phyloP scores from a whole-genome alignment of 2,113 vertebrate species.

The Megaceryle maxima region DNA sequence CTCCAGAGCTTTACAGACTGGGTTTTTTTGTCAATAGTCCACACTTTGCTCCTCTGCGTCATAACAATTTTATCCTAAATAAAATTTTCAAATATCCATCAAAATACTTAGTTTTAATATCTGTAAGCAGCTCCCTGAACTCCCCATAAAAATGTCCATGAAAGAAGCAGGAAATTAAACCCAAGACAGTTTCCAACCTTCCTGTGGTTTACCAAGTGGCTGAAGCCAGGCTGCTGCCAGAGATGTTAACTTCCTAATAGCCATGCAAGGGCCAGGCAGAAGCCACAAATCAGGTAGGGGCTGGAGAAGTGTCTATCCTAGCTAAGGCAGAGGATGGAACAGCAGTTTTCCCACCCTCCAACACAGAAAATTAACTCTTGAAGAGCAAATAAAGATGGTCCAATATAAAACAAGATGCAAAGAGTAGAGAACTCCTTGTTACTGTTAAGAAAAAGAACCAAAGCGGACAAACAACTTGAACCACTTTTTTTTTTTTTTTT shows the following conservation, averaged over 20 bases:
- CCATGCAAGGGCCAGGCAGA: not conserved
- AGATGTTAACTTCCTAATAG: not conserved
- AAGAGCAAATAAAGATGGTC: not conserved
- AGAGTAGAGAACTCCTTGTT: not conserved
- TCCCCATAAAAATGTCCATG: not conserved
- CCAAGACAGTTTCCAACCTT: not conserved
- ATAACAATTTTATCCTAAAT: not conserved
- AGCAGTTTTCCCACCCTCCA: not conserved
- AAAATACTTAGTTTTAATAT: not conserved
- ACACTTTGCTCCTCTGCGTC: not conserved
- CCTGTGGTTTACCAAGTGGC: not conserved
- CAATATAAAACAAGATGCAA: not conserved
- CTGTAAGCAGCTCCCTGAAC: not conserved
- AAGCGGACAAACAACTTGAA: not conserved
- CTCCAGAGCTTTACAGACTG: not conserved
- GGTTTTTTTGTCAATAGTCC: not conserved
- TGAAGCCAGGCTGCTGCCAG: not conserved
- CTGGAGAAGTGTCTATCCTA: not conserved
- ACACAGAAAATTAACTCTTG: not conserved
- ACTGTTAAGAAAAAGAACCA: not conserved
- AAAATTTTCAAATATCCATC: not conserved
- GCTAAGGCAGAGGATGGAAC: not conserved
- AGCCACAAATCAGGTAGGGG: not conserved
- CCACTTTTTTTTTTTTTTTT: accelerated
- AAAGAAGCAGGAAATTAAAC: not conserved